Percentiles rank a stretch among this genome's conserved stretches.
Conservation (phyloP, 2,888 invertebrate species). For the Gandaritis pyraliata region DNA sequence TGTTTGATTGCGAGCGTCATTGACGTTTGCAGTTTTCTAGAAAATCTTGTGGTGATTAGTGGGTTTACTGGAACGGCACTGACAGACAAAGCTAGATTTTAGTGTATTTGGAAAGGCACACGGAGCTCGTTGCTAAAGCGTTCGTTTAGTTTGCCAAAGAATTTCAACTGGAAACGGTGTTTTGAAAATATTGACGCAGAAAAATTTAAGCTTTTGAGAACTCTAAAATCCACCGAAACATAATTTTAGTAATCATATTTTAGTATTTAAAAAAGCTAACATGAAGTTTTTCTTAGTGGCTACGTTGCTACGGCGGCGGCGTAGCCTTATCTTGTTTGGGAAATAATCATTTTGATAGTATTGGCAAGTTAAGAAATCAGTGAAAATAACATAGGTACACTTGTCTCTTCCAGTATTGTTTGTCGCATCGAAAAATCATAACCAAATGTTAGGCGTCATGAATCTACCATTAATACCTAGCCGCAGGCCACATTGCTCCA, state of each 20-base stretch:
- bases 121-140: background rate
- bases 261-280: too few species aligned
- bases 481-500: conserved; percentile 76
- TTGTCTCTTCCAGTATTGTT: conserved; percentile 35
- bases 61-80: conserved; percentile 14
- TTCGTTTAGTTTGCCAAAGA: background rate
- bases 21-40: background rate
- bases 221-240: too few species aligned
- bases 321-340: too few species aligned
- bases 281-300: too few species aligned
- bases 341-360: too few species aligned
- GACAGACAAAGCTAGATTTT: conserved; percentile 10
- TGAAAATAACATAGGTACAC: too few species aligned
- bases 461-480: conserved; percentile 77
- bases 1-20: background rate
- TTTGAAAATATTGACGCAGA: too few species aligned
- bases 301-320: too few species aligned
- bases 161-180: too few species aligned
- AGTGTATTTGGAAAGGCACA: conserved; percentile 5
- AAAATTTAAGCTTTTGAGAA: too few species aligned
- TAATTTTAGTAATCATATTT: too few species aligned
- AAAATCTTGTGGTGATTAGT: conserved; percentile 19
- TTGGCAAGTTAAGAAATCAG: too few species aligned
- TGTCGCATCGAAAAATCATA: conserved; percentile 54
- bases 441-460: conserved; percentile 65